phyloP scores from a whole-genome alignment of 1,140 invertebrate genomes.

The Drosophila kepulauana region DNA sequence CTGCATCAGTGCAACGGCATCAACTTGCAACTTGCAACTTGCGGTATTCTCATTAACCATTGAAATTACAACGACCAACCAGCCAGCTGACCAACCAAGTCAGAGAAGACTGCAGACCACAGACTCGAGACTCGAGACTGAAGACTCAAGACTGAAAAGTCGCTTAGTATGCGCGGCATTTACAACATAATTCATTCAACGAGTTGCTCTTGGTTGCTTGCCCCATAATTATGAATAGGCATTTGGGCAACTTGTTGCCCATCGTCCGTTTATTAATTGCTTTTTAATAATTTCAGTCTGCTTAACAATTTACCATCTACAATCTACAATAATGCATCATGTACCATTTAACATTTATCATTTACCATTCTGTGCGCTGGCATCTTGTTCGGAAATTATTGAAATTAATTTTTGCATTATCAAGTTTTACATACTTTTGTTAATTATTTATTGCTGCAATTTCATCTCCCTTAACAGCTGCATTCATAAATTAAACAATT shows the following conservation, averaged over 20 bases:
- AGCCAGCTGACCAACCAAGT: neutral
- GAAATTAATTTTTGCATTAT: constrained; percentile 75
- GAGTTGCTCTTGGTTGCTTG: constrained; percentile 8
- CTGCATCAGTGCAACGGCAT: constrained; percentile 34
- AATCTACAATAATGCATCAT: constrained; percentile 1
- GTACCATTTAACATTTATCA: neutral
- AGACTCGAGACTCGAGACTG: neutral
- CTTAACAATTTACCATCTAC: constrained; percentile 57
- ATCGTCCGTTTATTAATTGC: constrained; percentile 72
- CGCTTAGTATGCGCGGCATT: constrained; percentile 68
- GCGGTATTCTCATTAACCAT: constrained; percentile 79
- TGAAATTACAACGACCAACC: constrained; percentile 67
- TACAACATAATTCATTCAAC: constrained; percentile 78
- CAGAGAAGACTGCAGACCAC: neutral
- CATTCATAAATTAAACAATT: constrained; percentile 27
- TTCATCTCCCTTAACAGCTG: constrained; percentile 7
- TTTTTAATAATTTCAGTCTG: constrained; percentile 76
- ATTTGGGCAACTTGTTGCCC: constrained; percentile 61
- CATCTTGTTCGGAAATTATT: constrained; percentile 57
- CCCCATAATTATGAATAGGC: constrained; percentile 70
- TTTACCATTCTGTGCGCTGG: constrained; percentile 9
- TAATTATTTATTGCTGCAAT: constrained; percentile 54
- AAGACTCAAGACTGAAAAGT: constrained; percentile 15
- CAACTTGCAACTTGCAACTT: constrained; percentile 43
- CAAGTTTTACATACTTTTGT: constrained; percentile 54